Percentiles rank a stretch among this genome's conserved stretches.
Conservation (phyloP, 2,113 vertebrate species). For the Tonatia bakeri region DNA sequence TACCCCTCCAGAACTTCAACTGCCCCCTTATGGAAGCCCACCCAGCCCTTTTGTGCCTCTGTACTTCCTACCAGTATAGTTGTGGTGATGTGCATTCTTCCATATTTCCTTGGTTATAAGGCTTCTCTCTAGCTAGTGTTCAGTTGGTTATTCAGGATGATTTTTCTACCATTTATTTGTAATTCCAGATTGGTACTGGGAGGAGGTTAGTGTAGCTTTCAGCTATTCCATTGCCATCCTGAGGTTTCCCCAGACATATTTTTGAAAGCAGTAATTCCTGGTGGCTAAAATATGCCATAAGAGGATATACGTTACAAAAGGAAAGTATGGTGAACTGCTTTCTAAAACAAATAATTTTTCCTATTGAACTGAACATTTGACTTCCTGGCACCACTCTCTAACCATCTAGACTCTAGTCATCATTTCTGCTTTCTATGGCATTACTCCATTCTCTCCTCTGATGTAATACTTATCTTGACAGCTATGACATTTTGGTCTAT, state of each 20-base stretch:
- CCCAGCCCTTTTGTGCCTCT: too few relatives aligned
- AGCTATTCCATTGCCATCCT: neutral
- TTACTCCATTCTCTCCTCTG: neutral
- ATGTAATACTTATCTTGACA: neutral
- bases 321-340: neutral
- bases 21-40: too few relatives aligned
- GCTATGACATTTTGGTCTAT: conserved; percentile 5
- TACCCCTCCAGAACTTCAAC: too few relatives aligned
- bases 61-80: too few relatives aligned
- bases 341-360: neutral
- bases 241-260: neutral
- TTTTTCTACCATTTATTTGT: too few relatives aligned
- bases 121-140: too few relatives aligned
- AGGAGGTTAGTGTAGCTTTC: too few relatives aligned
- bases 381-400: neutral
- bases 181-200: too few relatives aligned
- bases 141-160: too few relatives aligned
- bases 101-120: too few relatives aligned
- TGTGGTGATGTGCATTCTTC: too few relatives aligned
- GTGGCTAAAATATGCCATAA: neutral
- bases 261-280: conserved; percentile 3
- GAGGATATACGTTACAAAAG: neutral
- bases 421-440: neutral
- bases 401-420: neutral
- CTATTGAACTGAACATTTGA: neutral